Evolutionary conservation across 2,888 invertebrate genomes (phyloP).

Genomic region (Caenorhabditis imperialis): DNA sequence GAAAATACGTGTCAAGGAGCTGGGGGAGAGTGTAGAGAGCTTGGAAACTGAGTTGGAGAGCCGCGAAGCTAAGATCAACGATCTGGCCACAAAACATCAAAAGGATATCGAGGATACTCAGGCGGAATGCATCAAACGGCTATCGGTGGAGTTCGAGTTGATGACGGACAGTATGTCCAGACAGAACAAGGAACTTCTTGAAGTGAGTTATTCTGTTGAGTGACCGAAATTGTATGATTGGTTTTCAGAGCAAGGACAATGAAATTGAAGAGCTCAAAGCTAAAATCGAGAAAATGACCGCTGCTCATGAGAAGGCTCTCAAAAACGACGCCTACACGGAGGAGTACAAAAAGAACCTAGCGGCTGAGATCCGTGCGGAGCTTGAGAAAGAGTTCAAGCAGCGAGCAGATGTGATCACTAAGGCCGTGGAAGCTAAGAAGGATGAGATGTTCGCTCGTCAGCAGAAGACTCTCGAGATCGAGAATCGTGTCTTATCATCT

Average conservation of each 20-base stretch:
- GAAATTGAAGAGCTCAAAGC: conserved; percentile 53
- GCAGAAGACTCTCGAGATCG: conserved; percentile 68
- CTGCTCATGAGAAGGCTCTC: conserved; percentile 47
- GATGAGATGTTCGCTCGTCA: conserved; percentile 65
- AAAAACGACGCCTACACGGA: conserved; percentile 54
- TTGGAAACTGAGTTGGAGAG: conserved; percentile 25
- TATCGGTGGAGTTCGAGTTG: conserved; percentile 65
- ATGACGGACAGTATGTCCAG: conserved; percentile 54
- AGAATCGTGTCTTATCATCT: conserved; percentile 51
- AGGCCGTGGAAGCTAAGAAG: conserved; percentile 71
- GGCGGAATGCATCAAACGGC: conserved; percentile 57
- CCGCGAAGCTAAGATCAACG: conserved; percentile 8
- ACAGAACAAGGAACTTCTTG: conserved; percentile 29
- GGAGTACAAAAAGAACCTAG: conserved; percentile 47
- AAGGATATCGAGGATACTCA: conserved; percentile 45
- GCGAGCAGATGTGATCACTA: conserved; percentile 67
- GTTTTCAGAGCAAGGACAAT: conserved; percentile 55
- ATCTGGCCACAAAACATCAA: conserved; percentile 11
- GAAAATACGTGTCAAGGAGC: conserved; percentile 31
- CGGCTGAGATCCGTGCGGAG: conserved; percentile 53
- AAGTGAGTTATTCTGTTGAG: conserved; percentile 20
- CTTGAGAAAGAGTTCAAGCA: conserved; percentile 68
- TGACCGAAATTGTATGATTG: background rate
- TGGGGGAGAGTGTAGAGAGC: conserved; percentile 30
- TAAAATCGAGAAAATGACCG: conserved; percentile 56